Evolutionary conservation across 2,113 vertebrate species (phyloP), one percentile per base, ranked within the genome.

Genomic region (Salvelinus sp.): DNA sequence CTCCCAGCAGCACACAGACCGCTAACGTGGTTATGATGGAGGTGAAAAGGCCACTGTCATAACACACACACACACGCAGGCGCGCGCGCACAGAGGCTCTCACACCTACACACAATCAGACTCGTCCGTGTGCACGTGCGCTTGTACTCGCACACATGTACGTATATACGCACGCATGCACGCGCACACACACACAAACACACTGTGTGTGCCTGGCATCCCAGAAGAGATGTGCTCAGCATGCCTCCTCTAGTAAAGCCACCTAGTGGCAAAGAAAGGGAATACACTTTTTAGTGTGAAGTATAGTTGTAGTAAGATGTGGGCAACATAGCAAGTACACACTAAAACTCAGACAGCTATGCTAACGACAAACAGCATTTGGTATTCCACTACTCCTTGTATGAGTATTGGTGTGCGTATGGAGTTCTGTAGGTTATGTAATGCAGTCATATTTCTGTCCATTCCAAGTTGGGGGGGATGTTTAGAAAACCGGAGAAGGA

Each of bases 241-340:
- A 44, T 44, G 38, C 38, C 38, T 44, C 38, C 38, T 2, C 38
- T 44, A 2, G 38, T 10, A 44, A 20, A 18, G 30, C 28, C 57
- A 63, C 28, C 71, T 73, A 63, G 58, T 73, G 71, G 71, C 10
- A 23, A 38, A 63, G 28, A 62, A 54, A 25, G 50, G 50, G 33
- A 44, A 69, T 6, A n/a, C 2, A 16, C 3, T 16, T 20, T 28
- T 30, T 6, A 20, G 23, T 30, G 12, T 33, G 13, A 67, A 16
- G 28, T 10, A 44, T 44, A 44, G 38, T 44, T 44, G 10, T 44
- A 44, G 9, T 44, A 44, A 44, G 38, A 44, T 44, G 38, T 44
- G 38, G 38, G 38, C 9, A 44, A 44, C 38, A 12, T 44, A 12
- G 9, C 38, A 44, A 44, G 9, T 44, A 10, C 38, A 44, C 38